These are phyloP conservation scores for Caenorhabditis sp. DNA, from an alignment of 2,888 invertebrate genomes.

Conservation along the genomic window DNA sequence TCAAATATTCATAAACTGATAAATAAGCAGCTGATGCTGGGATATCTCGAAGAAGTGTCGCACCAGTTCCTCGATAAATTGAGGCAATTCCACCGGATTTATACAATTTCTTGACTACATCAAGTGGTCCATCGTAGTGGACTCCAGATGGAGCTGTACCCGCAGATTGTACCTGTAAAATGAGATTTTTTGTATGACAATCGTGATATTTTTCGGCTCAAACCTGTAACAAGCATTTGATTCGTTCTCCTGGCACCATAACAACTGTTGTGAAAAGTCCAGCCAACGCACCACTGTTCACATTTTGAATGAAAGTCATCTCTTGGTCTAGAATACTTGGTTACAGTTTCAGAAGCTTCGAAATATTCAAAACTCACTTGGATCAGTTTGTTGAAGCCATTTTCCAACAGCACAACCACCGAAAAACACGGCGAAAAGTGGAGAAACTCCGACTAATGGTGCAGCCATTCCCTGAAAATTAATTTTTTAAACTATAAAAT, in stretches of 20 bases:
- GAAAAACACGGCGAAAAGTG: slow-evolving; percentile 97
- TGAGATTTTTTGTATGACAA: slow-evolving; percentile 7
- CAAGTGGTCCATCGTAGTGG: slow-evolving; percentile 89
- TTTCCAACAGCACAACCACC: slow-evolving; percentile 95
- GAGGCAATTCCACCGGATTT: slow-evolving; percentile 86
- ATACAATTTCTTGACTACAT: slow-evolving; percentile 88
- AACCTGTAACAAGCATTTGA: slow-evolving; percentile 95
- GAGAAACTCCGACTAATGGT: slow-evolving; percentile 92
- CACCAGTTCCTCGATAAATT: slow-evolving; percentile 89
- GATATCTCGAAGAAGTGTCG: slow-evolving; percentile 87
- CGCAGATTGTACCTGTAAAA: slow-evolving; percentile 54
- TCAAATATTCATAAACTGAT: slow-evolving; percentile 91
- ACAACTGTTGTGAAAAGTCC: slow-evolving; percentile 96
- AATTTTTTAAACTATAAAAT: too few relatives aligned
- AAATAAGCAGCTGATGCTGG: slow-evolving; percentile 98
- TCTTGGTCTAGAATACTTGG: slow-evolving; percentile 50
- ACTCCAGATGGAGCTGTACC: slow-evolving; percentile 56
- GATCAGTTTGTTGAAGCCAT: slow-evolving; percentile 79
- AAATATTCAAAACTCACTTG: slow-evolving; percentile 71
- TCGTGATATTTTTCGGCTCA: not conserved
- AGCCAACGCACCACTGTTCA: slow-evolving; percentile 92
- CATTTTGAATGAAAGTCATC: slow-evolving; percentile 79
- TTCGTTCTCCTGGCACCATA: slow-evolving; percentile 98
- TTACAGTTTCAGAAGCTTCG: not conserved
- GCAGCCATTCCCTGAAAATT: slow-evolving; percentile 82